Base-by-base conservation (phyloP, 1,140 invertebrate genomes). In the Zaprionus capensis region DNA sequence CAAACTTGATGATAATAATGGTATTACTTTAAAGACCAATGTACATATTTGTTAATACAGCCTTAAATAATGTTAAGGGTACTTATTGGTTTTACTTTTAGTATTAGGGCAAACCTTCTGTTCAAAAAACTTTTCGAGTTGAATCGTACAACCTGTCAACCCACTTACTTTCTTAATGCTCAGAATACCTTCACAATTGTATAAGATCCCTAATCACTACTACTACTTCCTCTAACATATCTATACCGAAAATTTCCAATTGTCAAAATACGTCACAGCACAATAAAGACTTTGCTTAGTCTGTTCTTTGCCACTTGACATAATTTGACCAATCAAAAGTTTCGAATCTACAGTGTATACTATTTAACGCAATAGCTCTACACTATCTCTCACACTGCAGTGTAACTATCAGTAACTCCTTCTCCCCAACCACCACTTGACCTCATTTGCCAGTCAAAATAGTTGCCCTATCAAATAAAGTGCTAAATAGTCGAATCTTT, bases 401-500 rank as follows among this genome's bases (percentile, higher is more conserved):
- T 12, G 9, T 44, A 22, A 51, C 46, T n/a, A 51, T 14, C 20
- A 51, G 1, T 20, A 7, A 17, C 7, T 49, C 20, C 3, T 5
- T 17, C 44, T 17, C 9, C 44, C 11, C 44, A 14, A 26, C 17
- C 12, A 14, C 56, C 36, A 57, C 22, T 66, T 66, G 55, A 58
- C 63, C 63, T 24, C 20, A 24, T 59, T 71, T 58, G 11, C 5
- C 31, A 28, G 17, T 24, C 17, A 57, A 57, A 49, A 20, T 41
- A 63, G 20, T 51, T 6, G 4, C 46, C n/a, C 22, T 46, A 57
- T 66, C 51, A 56, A 34, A 9, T 26, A 26, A 3, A n/a, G 12
- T 51, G 14, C 36, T 41, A 44, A 34, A 12, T 28, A 41, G 17
- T 71, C 15, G 17, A 34, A 72, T 67, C 41, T 67, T 7, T 49